Conservation (phyloP, 2,113 vertebrate genomes). For the Motacilla alba region DNA sequence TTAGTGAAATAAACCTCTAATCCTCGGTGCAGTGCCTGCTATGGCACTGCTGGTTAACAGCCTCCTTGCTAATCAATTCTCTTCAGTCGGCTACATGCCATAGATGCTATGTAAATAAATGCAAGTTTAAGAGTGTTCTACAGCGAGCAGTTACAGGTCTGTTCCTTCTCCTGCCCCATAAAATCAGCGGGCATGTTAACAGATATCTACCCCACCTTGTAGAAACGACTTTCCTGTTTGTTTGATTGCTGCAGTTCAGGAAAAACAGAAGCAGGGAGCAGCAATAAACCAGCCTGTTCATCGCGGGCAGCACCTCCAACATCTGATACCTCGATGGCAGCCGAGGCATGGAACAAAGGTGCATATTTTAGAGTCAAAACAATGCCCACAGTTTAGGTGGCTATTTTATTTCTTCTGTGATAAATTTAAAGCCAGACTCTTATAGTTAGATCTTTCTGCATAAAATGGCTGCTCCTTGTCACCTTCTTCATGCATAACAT, state of each 20-base stretch:
- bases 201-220: constrained; percentile 32
- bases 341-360: background rate
- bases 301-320: background rate
- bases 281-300: background rate
- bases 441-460: background rate
- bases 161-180: constrained; percentile 28
- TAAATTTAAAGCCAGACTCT: background rate
- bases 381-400: background rate
- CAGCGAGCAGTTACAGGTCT: background rate
- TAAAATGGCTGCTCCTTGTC: background rate
- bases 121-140: constrained; percentile 51
- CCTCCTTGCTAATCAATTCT: constrained; percentile 62
- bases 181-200: constrained; percentile 49
- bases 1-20: constrained; percentile 60
- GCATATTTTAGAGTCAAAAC: background rate
- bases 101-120: constrained; percentile 62
- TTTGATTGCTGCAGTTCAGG: background rate
- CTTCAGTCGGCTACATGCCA: constrained; percentile 55
- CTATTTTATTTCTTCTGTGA: background rate
- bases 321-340: background rate
- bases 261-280: background rate
- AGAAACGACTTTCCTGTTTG: constrained; percentile 12
- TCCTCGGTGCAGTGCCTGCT: constrained; percentile 29
- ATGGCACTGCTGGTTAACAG: constrained; percentile 52
- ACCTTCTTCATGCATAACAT: background rate